Conservation (phyloP, 2,888 invertebrate genomes). For the Brachyptera putata region DNA sequence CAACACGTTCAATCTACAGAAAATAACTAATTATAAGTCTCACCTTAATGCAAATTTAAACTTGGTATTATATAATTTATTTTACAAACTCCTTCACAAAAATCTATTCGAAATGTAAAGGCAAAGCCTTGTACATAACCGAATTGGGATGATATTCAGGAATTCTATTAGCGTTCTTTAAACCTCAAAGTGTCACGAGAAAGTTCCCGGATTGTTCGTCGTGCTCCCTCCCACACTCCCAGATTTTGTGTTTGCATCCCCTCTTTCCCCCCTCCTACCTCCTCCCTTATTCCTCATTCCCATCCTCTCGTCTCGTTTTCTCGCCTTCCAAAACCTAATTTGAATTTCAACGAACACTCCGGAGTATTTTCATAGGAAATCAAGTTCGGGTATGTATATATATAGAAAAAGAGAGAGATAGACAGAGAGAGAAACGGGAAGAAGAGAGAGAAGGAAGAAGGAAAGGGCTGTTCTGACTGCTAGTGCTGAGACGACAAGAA, state of each 20-base stretch:
- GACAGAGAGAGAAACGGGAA: no score
- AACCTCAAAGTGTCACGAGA: slow-evolving; percentile 8
- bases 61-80: neutral
- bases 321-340: slow-evolving; percentile 23
- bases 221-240: neutral
- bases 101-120: neutral
- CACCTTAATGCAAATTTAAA: neutral
- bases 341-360: slow-evolving; percentile 29
- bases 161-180: slow-evolving; percentile 11
- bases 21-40: neutral
- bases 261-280: neutral
- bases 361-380: slow-evolving; percentile 30
- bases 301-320: neutral
- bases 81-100: neutral
- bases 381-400: slow-evolving; percentile 10
- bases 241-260: slow-evolving; percentile 1
- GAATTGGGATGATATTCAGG: slow-evolving; percentile 1
- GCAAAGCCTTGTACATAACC: neutral
- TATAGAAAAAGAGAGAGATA: no score
- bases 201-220: neutral
- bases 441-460: no score
- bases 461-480: no score
- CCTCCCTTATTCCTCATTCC: neutral
- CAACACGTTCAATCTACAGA: no score
- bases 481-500: no score